Conservation (phyloP, 2,113 vertebrate species). For the Epinephelus lanceolatus region DNA sequence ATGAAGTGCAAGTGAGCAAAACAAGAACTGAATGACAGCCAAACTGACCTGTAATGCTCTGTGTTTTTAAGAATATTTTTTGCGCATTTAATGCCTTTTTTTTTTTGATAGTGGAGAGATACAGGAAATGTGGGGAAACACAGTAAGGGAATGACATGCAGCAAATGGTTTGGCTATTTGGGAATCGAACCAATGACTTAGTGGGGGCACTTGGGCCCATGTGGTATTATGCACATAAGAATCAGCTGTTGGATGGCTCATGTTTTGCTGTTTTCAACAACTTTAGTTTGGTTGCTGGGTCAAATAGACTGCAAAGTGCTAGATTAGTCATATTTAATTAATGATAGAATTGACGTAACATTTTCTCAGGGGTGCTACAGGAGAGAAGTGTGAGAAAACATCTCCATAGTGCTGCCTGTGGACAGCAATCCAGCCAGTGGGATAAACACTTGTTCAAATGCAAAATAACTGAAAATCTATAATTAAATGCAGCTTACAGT, state of each 20-base stretch:
- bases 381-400: constrained; percentile 33
- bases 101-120: no score
- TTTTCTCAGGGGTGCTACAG: not conserved
- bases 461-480: constrained; percentile 50
- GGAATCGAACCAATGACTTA: no score
- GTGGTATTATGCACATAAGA: no score
- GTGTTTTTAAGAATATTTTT: not conserved
- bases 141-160: no score
- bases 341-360: constrained; percentile 29
- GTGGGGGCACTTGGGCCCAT: no score
- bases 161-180: no score
- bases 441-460: constrained; percentile 46
- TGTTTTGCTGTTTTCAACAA: not conserved
- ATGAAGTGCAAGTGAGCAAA: constrained; percentile 7
- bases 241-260: no score
- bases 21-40: not conserved
- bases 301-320: not conserved
- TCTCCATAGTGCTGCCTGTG: constrained; percentile 26
- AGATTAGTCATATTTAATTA: constrained; percentile 40
- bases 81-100: no score
- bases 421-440: constrained; percentile 37
- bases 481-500: constrained; percentile 45
- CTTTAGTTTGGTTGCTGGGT: constrained; percentile 17
- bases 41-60: not conserved
- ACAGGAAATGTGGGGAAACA: no score